phyloP scores from a whole-genome alignment of 2,113 vertebrate species.

The Phalacrocorax pelagicus region DNA sequence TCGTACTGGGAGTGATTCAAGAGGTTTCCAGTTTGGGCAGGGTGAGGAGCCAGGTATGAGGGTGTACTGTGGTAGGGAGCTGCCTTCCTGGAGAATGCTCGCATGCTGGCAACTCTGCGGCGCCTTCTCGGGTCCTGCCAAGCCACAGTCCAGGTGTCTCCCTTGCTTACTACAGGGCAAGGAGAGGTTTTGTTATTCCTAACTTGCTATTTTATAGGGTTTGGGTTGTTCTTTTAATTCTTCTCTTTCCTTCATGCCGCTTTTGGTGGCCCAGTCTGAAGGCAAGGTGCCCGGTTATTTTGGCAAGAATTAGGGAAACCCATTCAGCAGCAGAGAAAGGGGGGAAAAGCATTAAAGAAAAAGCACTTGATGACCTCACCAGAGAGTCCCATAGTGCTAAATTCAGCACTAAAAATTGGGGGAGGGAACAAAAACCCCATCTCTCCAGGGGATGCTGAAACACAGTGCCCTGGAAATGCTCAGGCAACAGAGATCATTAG shows the following conservation, averaged over 20 bases:
- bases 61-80: neutral
- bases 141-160: neutral
- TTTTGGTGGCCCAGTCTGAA: neutral
- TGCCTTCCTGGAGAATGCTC: neutral
- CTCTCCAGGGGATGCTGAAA: neutral
- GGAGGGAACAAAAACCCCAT: neutral
- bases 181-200: neutral
- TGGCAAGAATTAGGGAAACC: neutral
- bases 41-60: neutral
- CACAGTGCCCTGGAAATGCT: neutral
- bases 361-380: neutral
- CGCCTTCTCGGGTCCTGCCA: neutral
- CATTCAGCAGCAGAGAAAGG: neutral
- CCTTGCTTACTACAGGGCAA: neutral
- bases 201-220: neutral
- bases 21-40: neutral
- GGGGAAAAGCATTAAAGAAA: neutral
- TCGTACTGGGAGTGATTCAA: fast-evolving
- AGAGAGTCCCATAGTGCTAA: neutral
- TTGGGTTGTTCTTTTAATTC: neutral
- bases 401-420: neutral
- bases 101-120: neutral
- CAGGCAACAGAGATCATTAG: neutral
- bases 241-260: neutral
- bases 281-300: neutral